Conservation (phyloP, 2,888 invertebrate species). For the Aphodius granarius region DNA sequence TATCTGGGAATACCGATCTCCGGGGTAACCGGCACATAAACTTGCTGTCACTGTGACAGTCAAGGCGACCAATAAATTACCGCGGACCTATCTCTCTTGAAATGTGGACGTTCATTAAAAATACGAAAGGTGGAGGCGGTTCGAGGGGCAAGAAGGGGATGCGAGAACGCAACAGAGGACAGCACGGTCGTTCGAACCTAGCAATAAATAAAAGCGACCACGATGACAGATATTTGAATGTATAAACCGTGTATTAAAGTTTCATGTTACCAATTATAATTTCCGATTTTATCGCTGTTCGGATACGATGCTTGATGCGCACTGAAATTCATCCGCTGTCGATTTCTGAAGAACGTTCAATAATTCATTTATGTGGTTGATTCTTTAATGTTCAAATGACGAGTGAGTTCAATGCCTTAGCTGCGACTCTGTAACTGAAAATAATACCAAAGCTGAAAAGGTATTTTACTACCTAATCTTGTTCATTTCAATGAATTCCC, state of each 20-base stretch:
- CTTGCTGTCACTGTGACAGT: constrained; percentile 52
- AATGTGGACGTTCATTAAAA: constrained; percentile 27
- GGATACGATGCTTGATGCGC: background rate
- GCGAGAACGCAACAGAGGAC: background rate
- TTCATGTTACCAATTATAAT: background rate
- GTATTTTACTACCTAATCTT: too few relatives aligned
- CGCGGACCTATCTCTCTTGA: constrained; percentile 27
- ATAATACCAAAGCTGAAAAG: too few relatives aligned
- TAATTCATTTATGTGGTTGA: background rate
- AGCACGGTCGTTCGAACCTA: background rate
- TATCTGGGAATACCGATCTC: constrained; percentile 53
- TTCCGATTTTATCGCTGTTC: background rate
- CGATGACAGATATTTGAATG: background rate
- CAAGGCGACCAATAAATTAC: constrained; percentile 40
- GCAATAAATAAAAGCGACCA: background rate
- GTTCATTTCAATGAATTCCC: too few relatives aligned
- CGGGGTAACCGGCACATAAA: constrained; percentile 43
- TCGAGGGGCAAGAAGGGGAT: background rate
- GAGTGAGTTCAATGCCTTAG: background rate
- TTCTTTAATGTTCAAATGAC: background rate
- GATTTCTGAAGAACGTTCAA: background rate
- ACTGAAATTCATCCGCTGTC: background rate
- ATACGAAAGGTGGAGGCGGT: constrained; percentile 19
- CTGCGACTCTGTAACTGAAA: too few relatives aligned
- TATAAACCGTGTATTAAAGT: background rate